Evolutionary conservation across 2,797 vertebrate species (phyloP).

Genomic region (Heliangelus exortis): DNA sequence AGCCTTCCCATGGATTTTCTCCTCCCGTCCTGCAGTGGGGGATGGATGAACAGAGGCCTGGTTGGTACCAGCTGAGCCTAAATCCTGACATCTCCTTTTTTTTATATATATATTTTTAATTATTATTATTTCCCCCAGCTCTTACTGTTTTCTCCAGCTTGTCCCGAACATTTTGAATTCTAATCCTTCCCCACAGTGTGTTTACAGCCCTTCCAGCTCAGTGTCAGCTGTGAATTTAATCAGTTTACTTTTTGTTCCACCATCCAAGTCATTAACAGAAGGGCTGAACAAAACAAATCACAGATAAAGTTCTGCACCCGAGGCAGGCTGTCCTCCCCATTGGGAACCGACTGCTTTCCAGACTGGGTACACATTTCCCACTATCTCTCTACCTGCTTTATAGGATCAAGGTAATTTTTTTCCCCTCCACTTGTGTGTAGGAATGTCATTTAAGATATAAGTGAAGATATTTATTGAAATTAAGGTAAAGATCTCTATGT

Average conservation of each 20-base stretch:
- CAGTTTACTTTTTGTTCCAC: neutral
- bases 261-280: neutral
- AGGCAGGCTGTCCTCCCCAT: neutral
- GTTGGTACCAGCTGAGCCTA: too few species aligned
- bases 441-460: neutral
- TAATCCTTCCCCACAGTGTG: constrained; percentile 39
- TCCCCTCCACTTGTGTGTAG: neutral
- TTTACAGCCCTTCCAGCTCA: constrained; percentile 29
- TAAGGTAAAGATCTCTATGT: neutral
- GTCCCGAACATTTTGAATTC: neutral
- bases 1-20: too few species aligned
- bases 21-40: too few species aligned
- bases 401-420: neutral
- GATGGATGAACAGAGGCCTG: too few species aligned
- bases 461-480: neutral
- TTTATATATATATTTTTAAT: neutral
- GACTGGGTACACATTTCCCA: neutral
- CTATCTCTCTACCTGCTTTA: neutral
- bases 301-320: neutral
- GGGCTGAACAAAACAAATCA: neutral
- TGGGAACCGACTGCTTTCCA: neutral
- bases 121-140: neutral
- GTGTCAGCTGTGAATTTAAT: constrained; percentile 60
- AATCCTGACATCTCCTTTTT: neutral
- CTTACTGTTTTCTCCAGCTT: constrained; percentile 8